These are phyloP conservation scores for Notolepis coatsorum DNA, from an alignment of 2,797 vertebrate genomes.

Conservation along the genomic window DNA sequence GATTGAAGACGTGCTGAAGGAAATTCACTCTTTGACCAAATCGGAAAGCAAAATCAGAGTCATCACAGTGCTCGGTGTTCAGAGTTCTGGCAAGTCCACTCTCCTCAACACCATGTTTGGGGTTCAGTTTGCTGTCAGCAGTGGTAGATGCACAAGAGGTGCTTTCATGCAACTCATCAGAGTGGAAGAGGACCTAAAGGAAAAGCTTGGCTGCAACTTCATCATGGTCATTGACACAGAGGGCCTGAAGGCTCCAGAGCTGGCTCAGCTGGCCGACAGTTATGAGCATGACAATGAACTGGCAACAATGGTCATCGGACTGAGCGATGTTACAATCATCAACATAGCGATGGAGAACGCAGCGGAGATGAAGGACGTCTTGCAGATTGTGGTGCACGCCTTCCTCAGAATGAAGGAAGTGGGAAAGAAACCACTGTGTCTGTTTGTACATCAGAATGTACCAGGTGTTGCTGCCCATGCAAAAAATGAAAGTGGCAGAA, in stretches of 20 bases:
- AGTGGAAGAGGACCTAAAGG: conserved; percentile 67
- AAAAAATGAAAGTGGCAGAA: conserved; percentile 71
- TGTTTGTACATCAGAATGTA: conserved; percentile 80
- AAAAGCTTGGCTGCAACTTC: conserved; percentile 73
- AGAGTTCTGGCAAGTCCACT: conserved; percentile 80
- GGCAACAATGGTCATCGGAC: conserved; percentile 76
- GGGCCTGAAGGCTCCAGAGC: conserved; percentile 74
- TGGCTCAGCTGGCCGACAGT: conserved; percentile 72
- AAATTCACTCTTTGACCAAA: conserved; percentile 71
- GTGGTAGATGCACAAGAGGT: conserved; percentile 77
- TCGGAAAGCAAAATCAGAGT: too few relatives aligned
- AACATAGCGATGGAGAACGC: conserved; percentile 78
- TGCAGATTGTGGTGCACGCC: conserved; percentile 76
- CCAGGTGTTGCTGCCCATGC: conserved; percentile 74
- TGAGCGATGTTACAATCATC: conserved; percentile 78
- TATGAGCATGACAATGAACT: conserved; percentile 78
- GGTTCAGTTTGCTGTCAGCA: conserved; percentile 85
- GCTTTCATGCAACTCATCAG: conserved; percentile 77
- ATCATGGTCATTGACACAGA: conserved; percentile 79
- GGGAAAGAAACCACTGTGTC: conserved; percentile 71
- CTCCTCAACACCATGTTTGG: conserved; percentile 82
- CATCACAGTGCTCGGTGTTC: too few relatives aligned
- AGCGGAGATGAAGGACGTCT: conserved; percentile 76
- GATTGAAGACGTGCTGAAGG: too few relatives aligned
- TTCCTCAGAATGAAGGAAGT: conserved; percentile 78